These are phyloP conservation scores for Acleris cristana DNA, from an alignment of 2,888 invertebrate genomes.

Conservation along the genomic window DNA sequence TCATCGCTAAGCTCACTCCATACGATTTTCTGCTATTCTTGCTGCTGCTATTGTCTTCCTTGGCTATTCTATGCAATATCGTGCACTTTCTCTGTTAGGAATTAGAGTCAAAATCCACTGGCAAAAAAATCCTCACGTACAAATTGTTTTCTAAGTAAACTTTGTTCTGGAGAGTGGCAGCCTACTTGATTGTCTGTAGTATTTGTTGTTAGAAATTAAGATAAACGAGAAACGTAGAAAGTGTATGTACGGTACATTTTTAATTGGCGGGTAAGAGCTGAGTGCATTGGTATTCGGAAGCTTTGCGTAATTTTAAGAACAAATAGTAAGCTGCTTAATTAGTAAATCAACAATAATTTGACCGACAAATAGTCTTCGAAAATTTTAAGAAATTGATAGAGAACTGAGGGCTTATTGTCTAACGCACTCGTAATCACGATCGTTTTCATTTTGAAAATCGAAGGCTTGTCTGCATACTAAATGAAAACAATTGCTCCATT, in stretches of 20 bases:
- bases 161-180: constrained; percentile 56
- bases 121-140: constrained; percentile 8
- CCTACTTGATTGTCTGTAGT: constrained; percentile 53
- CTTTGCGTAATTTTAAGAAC: constrained; percentile 17
- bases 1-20: no score
- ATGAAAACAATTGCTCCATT: no score
- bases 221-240: constrained; percentile 65
- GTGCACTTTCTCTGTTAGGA: not conserved
- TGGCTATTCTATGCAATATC: not conserved
- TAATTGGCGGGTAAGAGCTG: constrained; percentile 50
- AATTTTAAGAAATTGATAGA: no score
- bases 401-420: no score
- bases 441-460: no score
- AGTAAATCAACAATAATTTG: constrained; percentile 6
- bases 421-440: no score
- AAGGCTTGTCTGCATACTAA: no score
- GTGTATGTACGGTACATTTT: constrained; percentile 57
- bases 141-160: constrained; percentile 50
- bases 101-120: constrained; percentile 6
- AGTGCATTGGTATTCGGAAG: constrained; percentile 13
- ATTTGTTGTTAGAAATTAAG: constrained; percentile 70
- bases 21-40: no score
- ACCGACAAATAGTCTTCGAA: not conserved
- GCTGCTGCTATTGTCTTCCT: no score
- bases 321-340: constrained; percentile 18